Base-by-base conservation (phyloP, 2,113 vertebrate species). In the Istiophorus platypterus region DNA sequence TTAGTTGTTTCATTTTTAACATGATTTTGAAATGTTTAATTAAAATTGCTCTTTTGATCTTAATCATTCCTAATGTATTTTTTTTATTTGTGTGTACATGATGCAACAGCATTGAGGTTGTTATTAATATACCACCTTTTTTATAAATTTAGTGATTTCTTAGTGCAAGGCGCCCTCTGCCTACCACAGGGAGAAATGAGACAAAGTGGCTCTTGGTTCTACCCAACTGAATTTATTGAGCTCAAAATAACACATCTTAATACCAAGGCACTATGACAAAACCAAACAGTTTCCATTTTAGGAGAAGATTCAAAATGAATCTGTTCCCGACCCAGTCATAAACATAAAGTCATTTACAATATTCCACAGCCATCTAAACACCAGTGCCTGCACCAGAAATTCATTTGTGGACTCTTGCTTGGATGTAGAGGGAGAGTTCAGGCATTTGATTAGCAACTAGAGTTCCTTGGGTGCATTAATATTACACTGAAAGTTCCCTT, bases 21-120 rank as follows among this genome's bases (percentile, higher is more conserved):
- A 85, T 92, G 73, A 76, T 90, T 94, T 94, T 91, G 81, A 87
- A 93, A 93, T 92, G 93, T 86, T 80, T 63, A 72, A 92, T 86
- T 85, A 69, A 89, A 93, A 82, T 45, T 63, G 59, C 61, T 83
- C 64, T 66, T 65, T 72, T 85, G 63, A 84, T 73, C 66, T 72
- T 47, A 81, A 52, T 59, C 7, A 12, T 59, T 68, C 63, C 9
- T 58, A 37, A 75, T 56, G 56, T 22, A 14, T 64, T 49, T 39
- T 78, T 73, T 52, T 47, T 22, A n/a, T 49, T 18, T 66, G n/a
- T 29, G 49, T 56, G 24, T 42, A 77, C 20, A 41, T 42, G 47
- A 51, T 13, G 31, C 27, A 66, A 68, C 41, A 59, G 39, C 64
- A 59, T 7, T 20, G 17, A 42, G 56, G 37, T 29, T 8, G 42